Base-by-base conservation (phyloP, 2,113 vertebrate genomes). In the Pterocles gutturalis region DNA sequence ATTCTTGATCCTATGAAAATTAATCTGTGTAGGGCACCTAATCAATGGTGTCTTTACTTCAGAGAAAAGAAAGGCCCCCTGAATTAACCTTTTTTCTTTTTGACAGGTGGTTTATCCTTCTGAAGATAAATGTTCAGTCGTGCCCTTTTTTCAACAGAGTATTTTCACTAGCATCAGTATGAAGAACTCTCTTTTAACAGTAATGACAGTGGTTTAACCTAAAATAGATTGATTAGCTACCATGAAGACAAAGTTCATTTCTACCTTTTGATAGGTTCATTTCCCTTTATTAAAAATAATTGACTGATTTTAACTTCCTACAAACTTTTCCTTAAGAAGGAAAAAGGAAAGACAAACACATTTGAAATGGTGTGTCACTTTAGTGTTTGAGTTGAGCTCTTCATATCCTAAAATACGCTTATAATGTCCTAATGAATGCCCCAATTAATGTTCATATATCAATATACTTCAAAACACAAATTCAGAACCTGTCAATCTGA, bases 261-360 rank as follows among this genome's bases (percentile, higher is more conserved):
- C 86, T 95, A 71, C 22, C 4, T 43, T 62, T 84, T 54, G 24
- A 33, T 75, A 24, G 4, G 19, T 64, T 71, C 14, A 66, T 69
- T 95, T 58, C 48, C 87, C 36, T 79, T 92, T 93, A 95, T 93
- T 94, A 93, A 84, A 79, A 46, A 80, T 67, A 91, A 85, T 70
- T 38, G 10, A 64, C 33, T 53, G n/a, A 86, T 79, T 79, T 94
- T 54, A 61, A 38, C 66, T 72, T 90, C 54, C 51, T 82, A 81
- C 69, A 81, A 51, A 64, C 66, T 82, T 92, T 62, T 48, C 51
- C 83, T 41, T 60, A 94, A 71, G 38, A 91, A 79, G 21, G n/a
- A 53, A 78, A 92, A 82, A 51, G 24, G 10, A 89, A 60, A 45
- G 19, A 22, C 14, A 83, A 73, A 58, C 19, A 48, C 20, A 29